Evolutionary conservation across 2,888 invertebrate genomes (phyloP), one percentile per base, ranked within the genome.

Genomic region (Drosophila monieri): DNA sequence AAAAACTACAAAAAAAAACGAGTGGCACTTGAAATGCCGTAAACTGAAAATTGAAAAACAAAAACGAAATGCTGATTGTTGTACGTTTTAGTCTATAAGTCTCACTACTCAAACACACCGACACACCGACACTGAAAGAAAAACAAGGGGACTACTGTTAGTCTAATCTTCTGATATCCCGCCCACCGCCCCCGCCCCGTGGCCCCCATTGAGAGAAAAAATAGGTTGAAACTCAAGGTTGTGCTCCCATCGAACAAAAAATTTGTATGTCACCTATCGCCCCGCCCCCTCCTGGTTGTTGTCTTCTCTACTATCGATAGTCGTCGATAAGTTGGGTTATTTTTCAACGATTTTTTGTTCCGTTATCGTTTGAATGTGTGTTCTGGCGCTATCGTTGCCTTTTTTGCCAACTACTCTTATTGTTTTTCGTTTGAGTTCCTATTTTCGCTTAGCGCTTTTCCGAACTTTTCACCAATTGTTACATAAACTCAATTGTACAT

Each of bases 31-130:
- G 6, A 25, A 64, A 65, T 52, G 44, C 37, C n/a, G 64, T 32
- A 43, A 30, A 9, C 10, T 1, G 6, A 32, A 53, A 53, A 66
- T 65, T 32, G 12, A 52, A 44, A 44, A 35, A 23, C 14, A n/a
- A 10, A 62, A 52, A 35, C n/a, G 53, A 64, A 51, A 44, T 51
- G 65, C 44, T 65, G 65, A 65, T 64, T 65, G 64, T 64, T 64
- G 64, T 64, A 66, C 64, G 53, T 46, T 44, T 65, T 64, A 64
- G 64, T 23, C 21, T 53, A 8, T 64, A 64, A 64, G 66, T 52
- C 30, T 52, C 35, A 52, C 25, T 18, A 49, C 30, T 61, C 21
- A 21, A 61, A 47, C 56, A 25, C 55, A 23, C 32, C 51, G n/a
- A 30, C 27, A 47, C 37, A 6, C 27, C 9, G 27, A 55, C 35